Conservation (phyloP, 2,888 invertebrate genomes). For the Cremastinae sp. region DNA sequence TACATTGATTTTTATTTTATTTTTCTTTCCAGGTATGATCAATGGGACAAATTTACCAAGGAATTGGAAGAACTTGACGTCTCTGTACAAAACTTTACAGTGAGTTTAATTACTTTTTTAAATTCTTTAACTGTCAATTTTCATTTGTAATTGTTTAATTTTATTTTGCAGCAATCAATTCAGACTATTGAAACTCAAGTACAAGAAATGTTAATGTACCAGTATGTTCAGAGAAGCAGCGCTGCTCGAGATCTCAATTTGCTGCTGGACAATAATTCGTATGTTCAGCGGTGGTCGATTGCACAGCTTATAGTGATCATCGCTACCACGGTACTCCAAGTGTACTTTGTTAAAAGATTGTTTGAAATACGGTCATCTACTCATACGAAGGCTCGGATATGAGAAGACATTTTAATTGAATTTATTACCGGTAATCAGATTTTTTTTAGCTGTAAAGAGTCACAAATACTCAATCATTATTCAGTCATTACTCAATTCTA, state of each 20-base stretch:
- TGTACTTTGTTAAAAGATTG: conserved; percentile 93
- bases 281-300: conserved; percentile 94
- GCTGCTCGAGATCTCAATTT: conserved; percentile 92
- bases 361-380: conserved; percentile 89
- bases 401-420: too few relatives aligned
- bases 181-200: conserved; percentile 91
- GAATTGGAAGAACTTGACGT: conserved; percentile 93
- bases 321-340: conserved; percentile 89
- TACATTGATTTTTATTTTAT: not conserved
- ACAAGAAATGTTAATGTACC: conserved; percentile 91
- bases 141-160: conserved; percentile 22
- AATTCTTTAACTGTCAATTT: not conserved
- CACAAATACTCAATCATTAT: too few relatives aligned
- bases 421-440: too few relatives aligned
- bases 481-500: too few relatives aligned
- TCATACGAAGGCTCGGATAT: conserved; percentile 75
- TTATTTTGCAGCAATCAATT: conserved; percentile 84
- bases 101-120: conserved; percentile 80
- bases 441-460: too few relatives aligned
- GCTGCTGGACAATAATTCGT: conserved; percentile 89
- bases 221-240: conserved; percentile 89
- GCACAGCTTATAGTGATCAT: conserved; percentile 92
- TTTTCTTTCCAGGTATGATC: conserved; percentile 85
- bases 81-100: conserved; percentile 95
- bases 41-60: conserved; percentile 95